Evolutionary conservation across 1,140 invertebrate genomes (phyloP), one percentile per base, ranked within the genome.

Genomic region (Bombus consobrinus): DNA sequence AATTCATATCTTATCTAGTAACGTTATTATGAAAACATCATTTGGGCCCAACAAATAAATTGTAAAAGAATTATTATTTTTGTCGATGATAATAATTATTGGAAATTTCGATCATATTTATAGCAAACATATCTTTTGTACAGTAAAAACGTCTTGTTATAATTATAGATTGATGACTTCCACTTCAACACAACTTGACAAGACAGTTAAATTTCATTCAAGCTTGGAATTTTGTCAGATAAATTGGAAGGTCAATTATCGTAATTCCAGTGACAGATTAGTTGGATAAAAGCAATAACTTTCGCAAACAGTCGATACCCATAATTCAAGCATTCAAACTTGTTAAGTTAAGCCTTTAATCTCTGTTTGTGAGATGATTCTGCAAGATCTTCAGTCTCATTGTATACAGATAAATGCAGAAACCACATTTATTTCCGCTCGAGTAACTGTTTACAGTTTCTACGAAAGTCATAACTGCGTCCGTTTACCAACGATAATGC

Each of bases 401-500:
- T 82, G n/a, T 75, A 37, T 68, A 13, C n/a, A 68, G 6, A 79
- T 53, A 81, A 66, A 32, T 43, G 57, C 69, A 32, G 34, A 41
- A 39, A 68, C 86, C 47, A 53, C 47, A 53, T 53, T 53, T 53
- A 53, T 53, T 53, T 53, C 47, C 47, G 18, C 47, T 53, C 47
- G 5, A 53, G 18, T 53, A 53, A 53, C 18, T 53, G 83, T 86
- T 83, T 89, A 83, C 66, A 37, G 5, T 74, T 32, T 10, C 39
- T 39, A 10, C 18, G 41, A 89, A 81, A 89, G 57, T 86, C 79
- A 59, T 32, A 82, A 74, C 22, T 47, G 22, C 57, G 9, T 2
- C 73, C n/a, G 39, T n/a, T 39, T 15, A 53, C 75, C 41, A 47
- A 69, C 64, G 74, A 85, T 89, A 89, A 87, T 85, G 28, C 37